Evolutionary conservation across 2,888 invertebrate genomes (phyloP).

Genomic region (Proisotoma minuta): DNA sequence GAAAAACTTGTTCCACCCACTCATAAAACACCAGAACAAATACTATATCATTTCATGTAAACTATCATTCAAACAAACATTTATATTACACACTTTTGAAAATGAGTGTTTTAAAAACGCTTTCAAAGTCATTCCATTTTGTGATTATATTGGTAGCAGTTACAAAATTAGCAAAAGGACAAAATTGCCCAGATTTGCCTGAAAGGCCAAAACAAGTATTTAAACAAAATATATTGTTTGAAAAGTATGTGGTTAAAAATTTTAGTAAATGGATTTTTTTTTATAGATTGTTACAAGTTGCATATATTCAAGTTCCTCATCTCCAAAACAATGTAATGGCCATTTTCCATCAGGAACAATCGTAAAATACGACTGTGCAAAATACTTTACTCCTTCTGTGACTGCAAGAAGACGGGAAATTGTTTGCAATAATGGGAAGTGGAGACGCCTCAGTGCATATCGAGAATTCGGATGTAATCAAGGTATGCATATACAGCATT

Average conservation of each 20-base stretch:
- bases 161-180: too few species aligned
- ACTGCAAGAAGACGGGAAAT: background rate
- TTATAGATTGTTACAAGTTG: background rate
- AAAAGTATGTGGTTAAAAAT: too few species aligned
- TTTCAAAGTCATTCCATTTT: too few species aligned
- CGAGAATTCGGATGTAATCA: background rate
- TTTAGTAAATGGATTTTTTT: too few species aligned
- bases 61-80: too few species aligned
- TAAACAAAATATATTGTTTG: background rate
- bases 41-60: too few species aligned
- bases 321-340: background rate
- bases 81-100: too few species aligned
- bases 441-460: background rate
- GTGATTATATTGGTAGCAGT: too few species aligned
- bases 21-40: too few species aligned
- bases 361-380: background rate
- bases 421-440: background rate
- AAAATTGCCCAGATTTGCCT: background rate
- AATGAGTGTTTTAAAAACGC: too few species aligned
- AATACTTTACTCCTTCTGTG: background rate
- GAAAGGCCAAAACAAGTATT: background rate
- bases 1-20: too few species aligned
- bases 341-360: background rate
- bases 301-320: background rate
- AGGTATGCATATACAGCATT: background rate